Base-by-base conservation (phyloP, 2,888 invertebrate genomes). In the Caenorhabditis virilis region DNA sequence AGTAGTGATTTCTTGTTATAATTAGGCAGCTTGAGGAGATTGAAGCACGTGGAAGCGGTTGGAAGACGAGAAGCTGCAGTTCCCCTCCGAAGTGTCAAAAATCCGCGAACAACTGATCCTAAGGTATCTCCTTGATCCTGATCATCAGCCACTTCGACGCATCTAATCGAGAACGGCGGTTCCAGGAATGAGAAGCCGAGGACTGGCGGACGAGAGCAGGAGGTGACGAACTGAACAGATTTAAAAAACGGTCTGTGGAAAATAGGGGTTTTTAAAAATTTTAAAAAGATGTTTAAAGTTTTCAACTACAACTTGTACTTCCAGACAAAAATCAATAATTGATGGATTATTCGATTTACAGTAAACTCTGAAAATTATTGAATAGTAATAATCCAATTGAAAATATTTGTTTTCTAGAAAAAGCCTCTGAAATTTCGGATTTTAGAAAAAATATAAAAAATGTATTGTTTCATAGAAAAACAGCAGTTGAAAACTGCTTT, bases 81-180 rank as follows among this genome's bases (percentile, higher is more conserved):
- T 83, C 92, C 92, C 84, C 93, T 93, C 48, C 94, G 88, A 80
- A 98, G 94, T 13, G 95, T 95, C 84, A 98, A 93, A 85, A 98
- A 98, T 18, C 97, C 98, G 60, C 97, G 89, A 67, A 98, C 91
- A 0, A 98, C 95, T 84, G 94, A 94, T 18, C 94, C 95, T 88
- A 88, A 82, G 1, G 88, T 88, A 76, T 88, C 88, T 13, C 88
- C 88, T 26, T 86, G 86, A 76, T 88, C 87, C 83, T 87, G 86
- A 83, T 98, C 98, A 83, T 98, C 98, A 2, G 94, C 92, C 23
- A 97, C 97, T 87, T 99, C 98, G 1, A 99, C 95, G 85, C 98
- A 99, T 54, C 98, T 89, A 81, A 98, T 93, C 83, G 93, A 93
- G 85, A 98, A 95, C 1, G 93, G 90, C 13, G 98, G 97, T 85